These are phyloP conservation scores for Nomada fabriciana DNA, from an alignment of 2,888 invertebrate species.

Conservation along the genomic window DNA sequence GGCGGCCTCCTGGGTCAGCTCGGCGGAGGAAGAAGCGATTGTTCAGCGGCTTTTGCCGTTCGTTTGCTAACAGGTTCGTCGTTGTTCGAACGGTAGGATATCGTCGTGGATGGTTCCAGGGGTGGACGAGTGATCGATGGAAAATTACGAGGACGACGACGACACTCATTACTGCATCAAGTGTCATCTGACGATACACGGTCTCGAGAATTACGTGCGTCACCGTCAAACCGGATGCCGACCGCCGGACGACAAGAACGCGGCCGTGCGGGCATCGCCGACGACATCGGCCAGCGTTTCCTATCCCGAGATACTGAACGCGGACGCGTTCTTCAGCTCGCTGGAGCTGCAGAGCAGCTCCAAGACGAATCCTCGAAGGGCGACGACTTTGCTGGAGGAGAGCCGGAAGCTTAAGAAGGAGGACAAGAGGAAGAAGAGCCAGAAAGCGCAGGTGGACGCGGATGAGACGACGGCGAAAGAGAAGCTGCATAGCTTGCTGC, in stretches of 20 bases:
- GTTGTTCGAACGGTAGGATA: not conserved
- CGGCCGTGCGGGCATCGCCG: constrained; percentile 74
- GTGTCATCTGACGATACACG: constrained; percentile 92
- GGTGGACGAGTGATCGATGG: constrained; percentile 67
- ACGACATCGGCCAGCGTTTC: constrained; percentile 84
- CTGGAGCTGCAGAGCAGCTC: constrained; percentile 91
- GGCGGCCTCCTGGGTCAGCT: not conserved
- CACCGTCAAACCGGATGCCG: constrained; percentile 90
- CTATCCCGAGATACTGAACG: constrained; percentile 86
- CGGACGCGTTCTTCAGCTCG: constrained; percentile 94
- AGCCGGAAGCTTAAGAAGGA: constrained; percentile 69
- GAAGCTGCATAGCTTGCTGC: constrained; percentile 76
- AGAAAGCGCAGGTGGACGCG: constrained; percentile 70
- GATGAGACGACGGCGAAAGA: constrained; percentile 71
- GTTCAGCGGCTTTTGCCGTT: not conserved
- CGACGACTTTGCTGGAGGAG: constrained; percentile 65
- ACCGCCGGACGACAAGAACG: constrained; percentile 70
- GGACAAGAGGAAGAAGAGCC: constrained; percentile 62
- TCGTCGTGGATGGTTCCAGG: not conserved
- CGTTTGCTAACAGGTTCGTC: not conserved
- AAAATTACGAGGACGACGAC: constrained; percentile 88
- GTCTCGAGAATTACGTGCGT: constrained; percentile 93
- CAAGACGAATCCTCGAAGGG: constrained; percentile 85
- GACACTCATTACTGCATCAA: constrained; percentile 95
- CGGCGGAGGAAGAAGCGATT: not conserved